phyloP scores from a whole-genome alignment of 2,113 vertebrate genomes.

The Meriones unguiculatus region DNA sequence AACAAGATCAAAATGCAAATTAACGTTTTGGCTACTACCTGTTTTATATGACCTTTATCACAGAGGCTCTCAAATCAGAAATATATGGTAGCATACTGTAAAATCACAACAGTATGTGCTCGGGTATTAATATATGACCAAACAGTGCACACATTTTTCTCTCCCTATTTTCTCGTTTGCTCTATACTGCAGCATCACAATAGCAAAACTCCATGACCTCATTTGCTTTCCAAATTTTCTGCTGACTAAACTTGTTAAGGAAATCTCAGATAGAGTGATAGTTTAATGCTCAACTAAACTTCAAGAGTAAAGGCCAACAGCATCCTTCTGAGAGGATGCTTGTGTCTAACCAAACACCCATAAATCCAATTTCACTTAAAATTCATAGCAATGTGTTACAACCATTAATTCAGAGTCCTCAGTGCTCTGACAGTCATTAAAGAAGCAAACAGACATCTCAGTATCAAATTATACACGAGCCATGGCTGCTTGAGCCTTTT shows the following conservation, averaged over 20 bases:
- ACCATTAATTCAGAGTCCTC: neutral
- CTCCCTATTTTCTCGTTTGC: neutral
- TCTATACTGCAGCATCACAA: neutral
- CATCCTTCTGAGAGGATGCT: neutral
- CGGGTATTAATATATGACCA: neutral
- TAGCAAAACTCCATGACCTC: constrained; percentile 19
- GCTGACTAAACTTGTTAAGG: neutral
- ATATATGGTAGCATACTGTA: neutral
- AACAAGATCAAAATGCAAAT: constrained; percentile 25
- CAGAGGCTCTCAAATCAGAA: constrained; percentile 16
- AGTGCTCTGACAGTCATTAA: neutral
- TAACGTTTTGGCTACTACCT: neutral
- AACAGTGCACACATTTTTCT: neutral
- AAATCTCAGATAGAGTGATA: neutral
- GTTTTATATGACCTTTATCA: neutral
- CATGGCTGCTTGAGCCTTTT: neutral
- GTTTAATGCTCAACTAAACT: neutral
- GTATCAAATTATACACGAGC: neutral
- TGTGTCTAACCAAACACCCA: neutral
- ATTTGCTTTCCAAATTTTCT: neutral
- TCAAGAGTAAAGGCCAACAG: neutral
- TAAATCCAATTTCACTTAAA: constrained; percentile 3
- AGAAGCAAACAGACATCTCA: neutral
- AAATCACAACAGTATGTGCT: neutral
- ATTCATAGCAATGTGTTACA: neutral